These are phyloP conservation scores for Cyclargus thomasi DNA, from an alignment of 1,140 invertebrate genomes.

Conservation along the genomic window DNA sequence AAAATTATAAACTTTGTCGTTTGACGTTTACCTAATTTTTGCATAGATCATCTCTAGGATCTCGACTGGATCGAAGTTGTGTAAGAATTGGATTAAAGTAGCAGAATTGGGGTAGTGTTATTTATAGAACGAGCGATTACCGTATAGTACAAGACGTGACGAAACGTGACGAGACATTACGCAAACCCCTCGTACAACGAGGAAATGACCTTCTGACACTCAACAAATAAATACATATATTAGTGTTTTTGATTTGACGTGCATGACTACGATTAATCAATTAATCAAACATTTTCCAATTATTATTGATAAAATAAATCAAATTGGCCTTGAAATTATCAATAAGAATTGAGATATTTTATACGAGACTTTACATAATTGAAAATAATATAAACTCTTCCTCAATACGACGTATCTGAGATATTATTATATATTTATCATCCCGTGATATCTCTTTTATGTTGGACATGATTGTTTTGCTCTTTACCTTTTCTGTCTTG, in stretches of 20 bases:
- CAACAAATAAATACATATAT: constrained; percentile 32
- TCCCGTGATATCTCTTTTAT: not conserved
- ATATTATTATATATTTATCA: too few species aligned
- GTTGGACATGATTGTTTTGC: not conserved
- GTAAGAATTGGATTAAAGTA: too few species aligned
- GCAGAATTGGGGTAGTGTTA: constrained; percentile 17
- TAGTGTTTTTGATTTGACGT: constrained; percentile 27
- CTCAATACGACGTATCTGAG: too few species aligned
- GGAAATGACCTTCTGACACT: constrained; percentile 32
- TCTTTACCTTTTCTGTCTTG: not conserved
- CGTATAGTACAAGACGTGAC: constrained; percentile 21
- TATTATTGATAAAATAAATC: not conserved
- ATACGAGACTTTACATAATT: too few species aligned
- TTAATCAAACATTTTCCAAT: constrained; percentile 18
- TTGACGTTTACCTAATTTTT: too few species aligned
- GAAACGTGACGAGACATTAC: constrained; percentile 36
- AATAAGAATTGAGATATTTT: not conserved
- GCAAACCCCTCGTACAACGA: constrained; percentile 29
- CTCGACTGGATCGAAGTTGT: too few species aligned
- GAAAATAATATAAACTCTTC: too few species aligned
- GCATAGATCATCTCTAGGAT: too few species aligned
- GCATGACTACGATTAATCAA: constrained; percentile 25
- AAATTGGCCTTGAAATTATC: constrained; percentile 5
- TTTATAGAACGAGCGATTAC: constrained; percentile 36
- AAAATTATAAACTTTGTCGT: too few species aligned